phyloP scores from a whole-genome alignment of 35 echinoderm and acorn worm species.

The Chiridota heheva region DNA sequence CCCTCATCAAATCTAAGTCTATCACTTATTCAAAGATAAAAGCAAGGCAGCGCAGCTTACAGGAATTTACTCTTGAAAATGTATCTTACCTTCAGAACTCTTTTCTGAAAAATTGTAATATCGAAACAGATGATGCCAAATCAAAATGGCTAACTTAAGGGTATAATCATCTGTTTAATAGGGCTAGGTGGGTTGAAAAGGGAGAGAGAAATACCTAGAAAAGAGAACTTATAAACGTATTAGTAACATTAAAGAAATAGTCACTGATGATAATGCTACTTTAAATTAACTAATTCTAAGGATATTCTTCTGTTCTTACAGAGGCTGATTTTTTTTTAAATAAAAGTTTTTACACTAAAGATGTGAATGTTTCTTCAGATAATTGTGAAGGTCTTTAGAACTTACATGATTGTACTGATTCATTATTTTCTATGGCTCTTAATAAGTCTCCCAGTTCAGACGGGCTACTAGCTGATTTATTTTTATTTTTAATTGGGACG shows the following conservation, averaged over 20 bases:
- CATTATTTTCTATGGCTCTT: background rate
- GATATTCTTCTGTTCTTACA: background rate
- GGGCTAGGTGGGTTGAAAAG: conserved; percentile 26
- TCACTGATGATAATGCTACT: conserved; percentile 2
- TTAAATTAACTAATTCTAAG: background rate
- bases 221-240: conserved; percentile 5
- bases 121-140: background rate
- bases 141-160: conserved; percentile 5
- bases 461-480: conserved; percentile 30
- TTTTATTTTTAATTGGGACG: conserved; percentile 16
- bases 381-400: background rate
- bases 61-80: background rate
- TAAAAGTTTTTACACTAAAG: conserved; percentile 14
- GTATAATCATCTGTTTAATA: conserved; percentile 15
- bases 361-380: background rate
- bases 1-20: background rate
- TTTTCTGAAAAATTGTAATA: background rate
- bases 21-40: conserved; percentile 25
- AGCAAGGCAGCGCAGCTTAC: conserved; percentile 3
- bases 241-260: conserved; percentile 23
- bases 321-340: conserved; percentile 26
- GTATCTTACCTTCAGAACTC: conserved; percentile 9
- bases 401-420: background rate
- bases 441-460: conserved; percentile 28
- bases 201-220: conserved; percentile 23